Evolutionary conservation across 64 coral and sea anemone genomes (phyloP).

Genomic region (Cladopsammia gracilis): DNA sequence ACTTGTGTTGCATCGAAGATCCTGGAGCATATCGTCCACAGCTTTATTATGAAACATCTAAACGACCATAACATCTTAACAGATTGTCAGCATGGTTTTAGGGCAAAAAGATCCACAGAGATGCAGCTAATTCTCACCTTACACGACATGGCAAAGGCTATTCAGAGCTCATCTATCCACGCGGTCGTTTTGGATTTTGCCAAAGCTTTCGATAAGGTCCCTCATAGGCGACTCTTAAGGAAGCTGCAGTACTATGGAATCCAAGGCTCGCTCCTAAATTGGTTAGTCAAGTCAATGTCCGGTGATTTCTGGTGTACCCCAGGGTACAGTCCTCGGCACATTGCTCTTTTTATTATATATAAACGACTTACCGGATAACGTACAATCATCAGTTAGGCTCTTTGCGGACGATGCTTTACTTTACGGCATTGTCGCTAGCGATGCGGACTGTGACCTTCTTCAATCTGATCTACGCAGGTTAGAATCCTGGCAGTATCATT

Average conservation of each 20-base stretch:
- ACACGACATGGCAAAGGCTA: background rate
- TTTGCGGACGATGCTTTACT: conserved; percentile 37
- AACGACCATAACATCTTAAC: conserved; percentile 40
- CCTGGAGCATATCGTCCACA: conserved; percentile 61
- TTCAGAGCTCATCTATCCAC: too few species aligned
- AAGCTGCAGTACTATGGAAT: conserved; percentile 46
- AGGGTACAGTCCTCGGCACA: conserved; percentile 24
- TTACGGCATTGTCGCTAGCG: conserved; percentile 11
- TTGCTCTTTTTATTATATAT: conserved; percentile 45
- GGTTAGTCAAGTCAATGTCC: conserved; percentile 3
- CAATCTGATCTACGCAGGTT: background rate
- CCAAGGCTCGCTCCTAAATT: conserved; percentile 6
- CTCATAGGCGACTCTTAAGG: background rate
- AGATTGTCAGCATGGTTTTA: conserved; percentile 66
- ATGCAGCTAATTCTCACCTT: too few species aligned
- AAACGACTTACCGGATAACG: conserved; percentile 6
- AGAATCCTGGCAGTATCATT: conserved; percentile 24
- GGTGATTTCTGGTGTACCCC: conserved; percentile 13
- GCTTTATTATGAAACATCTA: conserved; percentile 61
- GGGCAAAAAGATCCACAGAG: too few species aligned
- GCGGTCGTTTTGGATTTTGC: conserved; percentile 31
- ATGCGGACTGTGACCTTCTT: background rate
- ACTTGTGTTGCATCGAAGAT: conserved; percentile 68
- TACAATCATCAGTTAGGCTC: background rate
- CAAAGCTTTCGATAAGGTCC: too few species aligned